Evolutionary conservation across 2,113 vertebrate genomes (phyloP).

Genomic region (Protobothrops mucrosquamatus): DNA sequence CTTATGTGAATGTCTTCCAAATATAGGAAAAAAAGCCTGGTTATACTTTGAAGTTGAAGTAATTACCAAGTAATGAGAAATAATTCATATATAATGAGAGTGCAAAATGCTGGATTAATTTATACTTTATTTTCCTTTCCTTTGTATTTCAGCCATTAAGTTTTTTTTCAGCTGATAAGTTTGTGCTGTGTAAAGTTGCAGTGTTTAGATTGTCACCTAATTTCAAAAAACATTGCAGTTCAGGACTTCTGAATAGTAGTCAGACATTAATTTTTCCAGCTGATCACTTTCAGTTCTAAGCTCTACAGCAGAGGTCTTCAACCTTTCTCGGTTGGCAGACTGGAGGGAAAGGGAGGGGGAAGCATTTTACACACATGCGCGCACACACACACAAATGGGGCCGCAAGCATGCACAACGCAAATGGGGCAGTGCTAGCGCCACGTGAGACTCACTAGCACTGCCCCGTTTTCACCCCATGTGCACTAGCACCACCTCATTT

Average conservation of each 20-base stretch:
- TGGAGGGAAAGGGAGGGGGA: too few relatives aligned
- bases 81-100: background rate
- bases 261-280: background rate
- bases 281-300: conserved; percentile 8
- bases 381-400: too few relatives aligned
- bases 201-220: background rate
- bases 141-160: background rate
- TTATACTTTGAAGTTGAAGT: background rate
- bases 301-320: background rate
- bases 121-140: conserved; percentile 5
- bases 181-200: background rate
- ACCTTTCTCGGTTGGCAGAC: too few relatives aligned
- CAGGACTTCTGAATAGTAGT: background rate
- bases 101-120: background rate
- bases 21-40: background rate
- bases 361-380: too few relatives aligned
- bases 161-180: background rate
- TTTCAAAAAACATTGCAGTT: background rate
- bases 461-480: too few relatives aligned
- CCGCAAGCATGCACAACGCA: too few relatives aligned
- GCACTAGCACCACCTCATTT: too few relatives aligned
- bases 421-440: too few relatives aligned
- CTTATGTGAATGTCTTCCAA: conserved; percentile 8
- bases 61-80: background rate
- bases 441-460: too few relatives aligned